These are phyloP conservation scores for Choristoneura rosaceana DNA, from an alignment of 2,888 invertebrate species.

Conservation along the genomic window DNA sequence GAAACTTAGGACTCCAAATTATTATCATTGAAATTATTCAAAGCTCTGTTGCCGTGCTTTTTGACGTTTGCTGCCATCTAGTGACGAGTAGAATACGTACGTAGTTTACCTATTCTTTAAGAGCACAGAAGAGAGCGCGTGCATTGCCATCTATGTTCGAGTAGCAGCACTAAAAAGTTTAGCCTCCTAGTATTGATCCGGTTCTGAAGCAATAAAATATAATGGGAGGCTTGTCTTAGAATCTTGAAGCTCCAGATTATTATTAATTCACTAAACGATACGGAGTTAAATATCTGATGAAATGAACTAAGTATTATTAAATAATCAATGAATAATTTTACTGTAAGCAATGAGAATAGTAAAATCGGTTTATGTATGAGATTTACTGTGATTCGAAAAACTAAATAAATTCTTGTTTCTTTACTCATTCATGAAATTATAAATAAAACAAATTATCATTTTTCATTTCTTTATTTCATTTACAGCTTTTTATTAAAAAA, in stretches of 20 bases:
- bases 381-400: too few relatives aligned
- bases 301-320: too few relatives aligned
- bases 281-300: not conserved
- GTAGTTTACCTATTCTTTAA: not conserved
- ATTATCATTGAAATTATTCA: too few relatives aligned
- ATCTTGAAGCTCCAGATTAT: not conserved
- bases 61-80: slow-evolving; percentile 48
- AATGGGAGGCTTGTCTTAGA: slow-evolving; percentile 5
- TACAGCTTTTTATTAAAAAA: too few relatives aligned
- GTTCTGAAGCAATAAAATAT: slow-evolving; percentile 13
- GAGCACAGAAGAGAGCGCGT: not conserved
- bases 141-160: slow-evolving; percentile 57
- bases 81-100: slow-evolving; percentile 43
- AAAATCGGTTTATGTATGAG: too few relatives aligned
- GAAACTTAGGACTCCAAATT: too few relatives aligned
- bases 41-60: not conserved
- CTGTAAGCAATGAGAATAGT: too few relatives aligned
- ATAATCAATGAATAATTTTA: too few relatives aligned
- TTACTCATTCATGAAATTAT: too few relatives aligned
- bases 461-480: too few relatives aligned
- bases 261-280: not conserved
- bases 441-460: too few relatives aligned
- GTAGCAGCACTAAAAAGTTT: slow-evolving; percentile 45
- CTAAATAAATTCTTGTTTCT: too few relatives aligned
- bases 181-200: slow-evolving; percentile 23